Conservation (phyloP, 2,797 vertebrate genomes). For the Pristis pectinata region DNA sequence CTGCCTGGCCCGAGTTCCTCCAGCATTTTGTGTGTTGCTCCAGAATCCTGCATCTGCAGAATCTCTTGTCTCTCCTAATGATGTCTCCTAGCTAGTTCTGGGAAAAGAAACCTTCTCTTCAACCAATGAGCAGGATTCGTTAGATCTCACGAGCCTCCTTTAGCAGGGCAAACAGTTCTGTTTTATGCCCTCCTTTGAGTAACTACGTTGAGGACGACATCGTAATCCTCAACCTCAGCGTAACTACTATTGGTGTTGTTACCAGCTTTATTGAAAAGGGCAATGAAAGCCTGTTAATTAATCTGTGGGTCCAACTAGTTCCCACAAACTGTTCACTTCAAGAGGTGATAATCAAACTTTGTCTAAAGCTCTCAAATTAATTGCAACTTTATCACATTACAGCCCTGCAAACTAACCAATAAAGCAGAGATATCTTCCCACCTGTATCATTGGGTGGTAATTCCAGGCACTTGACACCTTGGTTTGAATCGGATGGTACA, state of each 20-base stretch:
- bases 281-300: neutral
- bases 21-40: no score
- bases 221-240: no score
- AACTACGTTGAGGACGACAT: no score
- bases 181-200: neutral
- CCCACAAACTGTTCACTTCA: neutral
- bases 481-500: no score
- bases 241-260: neutral
- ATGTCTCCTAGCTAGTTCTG: neutral
- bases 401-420: neutral
- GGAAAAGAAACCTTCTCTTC: neutral
- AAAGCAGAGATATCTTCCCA: neutral
- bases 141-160: neutral
- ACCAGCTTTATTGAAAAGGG: neutral
- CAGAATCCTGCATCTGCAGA: no score
- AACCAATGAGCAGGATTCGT: neutral
- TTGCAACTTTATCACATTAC: neutral
- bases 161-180: neutral
- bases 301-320: neutral
- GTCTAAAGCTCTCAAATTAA: neutral
- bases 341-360: neutral
- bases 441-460: neutral
- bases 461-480: neutral
- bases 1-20: no score
- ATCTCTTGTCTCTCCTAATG: no score